These are phyloP conservation scores for Diorhabda elongata DNA, from an alignment of 1,140 invertebrate genomes.

Conservation along the genomic window DNA sequence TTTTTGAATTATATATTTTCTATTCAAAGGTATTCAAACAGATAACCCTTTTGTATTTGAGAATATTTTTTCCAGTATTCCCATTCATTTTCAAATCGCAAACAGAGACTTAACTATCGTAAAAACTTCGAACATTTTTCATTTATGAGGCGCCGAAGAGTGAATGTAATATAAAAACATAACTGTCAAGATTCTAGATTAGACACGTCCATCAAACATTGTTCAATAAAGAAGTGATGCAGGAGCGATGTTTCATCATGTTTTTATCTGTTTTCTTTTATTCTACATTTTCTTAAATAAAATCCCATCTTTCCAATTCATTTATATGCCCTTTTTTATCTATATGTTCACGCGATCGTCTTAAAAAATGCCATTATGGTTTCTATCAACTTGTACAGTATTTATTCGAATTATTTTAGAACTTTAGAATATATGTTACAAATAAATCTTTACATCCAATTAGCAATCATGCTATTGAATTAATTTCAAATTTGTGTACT, in stretches of 20 bases:
- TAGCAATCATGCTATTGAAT: too few species aligned
- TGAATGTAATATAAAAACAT: slow-evolving; percentile 3
- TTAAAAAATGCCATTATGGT: background rate
- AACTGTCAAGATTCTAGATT: slow-evolving; percentile 2
- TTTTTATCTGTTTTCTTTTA: slow-evolving; percentile 1
- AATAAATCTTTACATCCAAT: too few species aligned
- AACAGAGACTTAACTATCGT: background rate
- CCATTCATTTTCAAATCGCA: background rate
- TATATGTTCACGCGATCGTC: background rate
- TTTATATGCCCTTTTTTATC: background rate
- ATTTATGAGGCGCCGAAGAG: background rate
- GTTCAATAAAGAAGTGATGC: slow-evolving; percentile 2
- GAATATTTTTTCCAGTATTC: background rate
- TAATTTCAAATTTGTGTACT: too few species aligned
- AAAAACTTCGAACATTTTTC: background rate
- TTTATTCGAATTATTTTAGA: too few species aligned
- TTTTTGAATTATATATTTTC: too few species aligned
- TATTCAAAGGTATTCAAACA: too few species aligned
- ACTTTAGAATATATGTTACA: too few species aligned
- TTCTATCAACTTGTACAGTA: too few species aligned
- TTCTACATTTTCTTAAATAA: slow-evolving; percentile 3
- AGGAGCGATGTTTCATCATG: slow-evolving; percentile 2
- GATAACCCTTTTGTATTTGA: too few species aligned
- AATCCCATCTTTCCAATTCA: background rate
- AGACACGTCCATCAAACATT: slow-evolving; percentile 2